Base-by-base conservation (phyloP, 2,888 invertebrate species). In the Seira sanloemensis region DNA sequence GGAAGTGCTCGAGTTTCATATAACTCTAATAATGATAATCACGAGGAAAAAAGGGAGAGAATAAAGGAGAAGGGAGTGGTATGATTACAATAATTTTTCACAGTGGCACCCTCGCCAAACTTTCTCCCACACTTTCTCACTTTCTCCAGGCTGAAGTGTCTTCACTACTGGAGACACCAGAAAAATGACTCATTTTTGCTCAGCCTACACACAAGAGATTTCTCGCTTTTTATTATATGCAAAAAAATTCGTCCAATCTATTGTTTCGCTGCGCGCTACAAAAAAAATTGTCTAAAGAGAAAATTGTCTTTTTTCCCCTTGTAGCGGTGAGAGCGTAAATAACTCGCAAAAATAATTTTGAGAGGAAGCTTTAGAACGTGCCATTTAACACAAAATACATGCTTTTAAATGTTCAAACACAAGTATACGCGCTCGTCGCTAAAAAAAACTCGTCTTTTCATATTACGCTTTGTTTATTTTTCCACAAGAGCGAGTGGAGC, bases 391-490 rank as follows among this genome's bases (percentile, higher is more conserved):
- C 58, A 58, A 58, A n/a, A 58, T 58, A 37, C 37, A 37, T 37
- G 12, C 4, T 58, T 58, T 58, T 58, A 16, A 58, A 58, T 58
- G 58, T 58, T n/a, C 58, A 58, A 58, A 58, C n/a, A 58, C n/a
- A 58, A 16, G 58, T 58, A 2, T n/a, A 58, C n/a, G 18, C n/a
- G 4, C 58, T 58, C n/a, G 7, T 7, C 12, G 37, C 37, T 37
- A 12, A 37, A n/a, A n/a, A n/a, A n/a, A n/a, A n/a, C 37, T 37
- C 5, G 5, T 58, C 58, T 18, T 18, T 58, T n/a, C n/a, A n/a
- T n/a, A n/a, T n/a, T 16, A 58, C n/a, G 58, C 58, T 58, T 58
- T 58, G 58, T 58, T 58, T 58, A 58, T 58, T 58, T 58, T 58
- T 58, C 18, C 58, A 58, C 2, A n/a, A 58, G 12, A 37, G n/a